These are phyloP conservation scores for Cataglyphis livida DNA, from an alignment of 2,888 invertebrate species.

Conservation along the genomic window DNA sequence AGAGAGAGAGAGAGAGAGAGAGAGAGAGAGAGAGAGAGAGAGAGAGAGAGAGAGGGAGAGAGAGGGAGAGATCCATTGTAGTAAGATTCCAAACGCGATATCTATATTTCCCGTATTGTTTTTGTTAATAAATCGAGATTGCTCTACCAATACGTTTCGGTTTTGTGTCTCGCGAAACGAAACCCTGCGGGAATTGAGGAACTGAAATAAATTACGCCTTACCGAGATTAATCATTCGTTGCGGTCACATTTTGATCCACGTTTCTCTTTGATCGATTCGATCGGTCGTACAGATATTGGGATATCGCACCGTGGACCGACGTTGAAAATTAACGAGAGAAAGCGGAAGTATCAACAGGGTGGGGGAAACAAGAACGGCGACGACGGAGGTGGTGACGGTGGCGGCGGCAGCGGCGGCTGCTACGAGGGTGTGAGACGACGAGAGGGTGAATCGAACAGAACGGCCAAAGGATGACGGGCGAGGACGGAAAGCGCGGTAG, in stretches of 20 bases:
- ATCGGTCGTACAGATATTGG: slow-evolving; percentile 66
- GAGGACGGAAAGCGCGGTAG: slow-evolving; percentile 82
- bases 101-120: neutral
- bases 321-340: slow-evolving; percentile 62
- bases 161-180: neutral
- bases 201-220: neutral
- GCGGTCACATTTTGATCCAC: slow-evolving; percentile 30
- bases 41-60: no score
- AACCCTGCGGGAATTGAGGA: neutral
- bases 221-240: slow-evolving; percentile 49
- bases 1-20: no score
- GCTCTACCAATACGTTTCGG: neutral
- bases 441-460: slow-evolving; percentile 51
- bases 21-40: no score
- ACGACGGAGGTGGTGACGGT: slow-evolving; percentile 14
- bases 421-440: slow-evolving; percentile 41
- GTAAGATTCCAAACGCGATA: neutral
- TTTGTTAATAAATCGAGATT: slow-evolving; percentile 12
- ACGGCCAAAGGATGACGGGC: slow-evolving; percentile 81
- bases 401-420: neutral
- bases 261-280: slow-evolving; percentile 13
- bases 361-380: slow-evolving; percentile 58
- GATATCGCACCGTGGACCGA: slow-evolving; percentile 68
- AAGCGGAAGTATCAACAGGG: slow-evolving; percentile 58
- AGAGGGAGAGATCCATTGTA: neutral